Evolutionary conservation across 2,797 vertebrate genomes (phyloP).

Genomic region (Meriones psammophilus): DNA sequence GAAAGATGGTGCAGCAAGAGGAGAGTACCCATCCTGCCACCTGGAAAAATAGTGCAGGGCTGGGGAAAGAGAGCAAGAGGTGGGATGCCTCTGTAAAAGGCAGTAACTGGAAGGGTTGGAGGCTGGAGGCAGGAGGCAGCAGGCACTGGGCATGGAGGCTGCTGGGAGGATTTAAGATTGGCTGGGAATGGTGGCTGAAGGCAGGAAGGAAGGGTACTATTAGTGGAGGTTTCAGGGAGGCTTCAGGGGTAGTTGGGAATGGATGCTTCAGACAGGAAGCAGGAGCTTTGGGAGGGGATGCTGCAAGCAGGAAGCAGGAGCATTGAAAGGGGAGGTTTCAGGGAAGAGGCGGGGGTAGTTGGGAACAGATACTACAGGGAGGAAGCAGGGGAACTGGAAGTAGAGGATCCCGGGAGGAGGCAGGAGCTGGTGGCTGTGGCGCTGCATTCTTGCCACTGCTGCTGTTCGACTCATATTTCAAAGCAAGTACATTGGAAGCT

Average conservation of each 20-base stretch:
- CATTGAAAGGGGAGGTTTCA: background rate
- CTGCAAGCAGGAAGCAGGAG: background rate
- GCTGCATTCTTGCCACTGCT: accelerated
- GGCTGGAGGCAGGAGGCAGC: background rate
- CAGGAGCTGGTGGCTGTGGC: accelerated
- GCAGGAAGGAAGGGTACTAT: background rate
- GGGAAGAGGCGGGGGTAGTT: background rate
- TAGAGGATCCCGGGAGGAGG: background rate
- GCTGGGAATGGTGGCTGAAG: background rate
- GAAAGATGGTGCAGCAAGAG: too few relatives aligned
- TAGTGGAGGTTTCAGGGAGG: background rate
- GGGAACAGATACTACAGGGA: background rate
- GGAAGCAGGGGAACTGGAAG: background rate
- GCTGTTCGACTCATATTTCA: accelerated
- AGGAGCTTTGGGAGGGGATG: background rate
- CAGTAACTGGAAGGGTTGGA: background rate
- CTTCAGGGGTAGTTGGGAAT: background rate
- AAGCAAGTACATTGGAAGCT: accelerated
- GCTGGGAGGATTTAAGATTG: background rate
- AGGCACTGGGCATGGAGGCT: accelerated
- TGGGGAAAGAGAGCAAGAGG: background rate
- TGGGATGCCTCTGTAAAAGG: background rate
- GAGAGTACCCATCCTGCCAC: background rate
- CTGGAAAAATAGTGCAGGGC: background rate
- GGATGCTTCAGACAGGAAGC: background rate